Percentiles rank a stretch among this genome's conserved stretches.
These are phyloP conservation scores for Frankliniella fusca DNA, from an alignment of 2,888 invertebrate genomes.

Conservation along the genomic window DNA sequence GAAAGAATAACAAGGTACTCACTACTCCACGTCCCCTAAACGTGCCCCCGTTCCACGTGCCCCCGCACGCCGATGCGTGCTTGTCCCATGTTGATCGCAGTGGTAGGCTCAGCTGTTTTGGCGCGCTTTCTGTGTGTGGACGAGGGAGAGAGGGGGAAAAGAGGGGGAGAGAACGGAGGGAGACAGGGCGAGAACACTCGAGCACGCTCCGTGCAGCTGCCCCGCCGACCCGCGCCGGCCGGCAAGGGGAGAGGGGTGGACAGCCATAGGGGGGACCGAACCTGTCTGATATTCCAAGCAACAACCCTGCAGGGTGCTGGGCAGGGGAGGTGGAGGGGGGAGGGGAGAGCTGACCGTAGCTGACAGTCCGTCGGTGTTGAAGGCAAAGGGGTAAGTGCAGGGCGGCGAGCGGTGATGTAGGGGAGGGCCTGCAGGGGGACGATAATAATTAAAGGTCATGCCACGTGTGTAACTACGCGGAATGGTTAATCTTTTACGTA, in stretches of 20 bases:
- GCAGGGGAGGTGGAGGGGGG: not conserved
- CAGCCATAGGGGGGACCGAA: not conserved
- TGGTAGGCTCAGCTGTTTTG: not conserved
- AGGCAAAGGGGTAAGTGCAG: not conserved
- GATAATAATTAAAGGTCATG: constrained; percentile 14
- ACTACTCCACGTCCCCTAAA: not conserved
- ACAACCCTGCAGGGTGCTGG: not conserved
- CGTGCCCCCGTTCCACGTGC: not conserved
- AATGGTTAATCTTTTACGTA: not conserved
- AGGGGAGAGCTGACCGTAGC: not conserved
- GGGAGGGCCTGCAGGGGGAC: not conserved
- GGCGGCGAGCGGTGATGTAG: not conserved
- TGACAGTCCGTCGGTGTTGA: not conserved
- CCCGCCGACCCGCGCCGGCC: constrained; percentile 5
- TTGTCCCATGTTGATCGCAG: not conserved
- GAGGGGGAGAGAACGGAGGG: not conserved
- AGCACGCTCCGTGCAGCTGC: constrained; percentile 18
- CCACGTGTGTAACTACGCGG: not conserved
- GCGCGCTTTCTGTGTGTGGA: constrained; percentile 1
- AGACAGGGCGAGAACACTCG: not conserved
- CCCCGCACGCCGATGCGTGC: not conserved
- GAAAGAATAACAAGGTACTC: not conserved
- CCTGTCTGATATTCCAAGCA: not conserved
- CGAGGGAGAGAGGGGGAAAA: not conserved
- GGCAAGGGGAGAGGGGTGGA: not conserved